These are phyloP conservation scores for Antechinus stuartii DNA, from an alignment of 2,113 vertebrate species.

Conservation along the genomic window DNA sequence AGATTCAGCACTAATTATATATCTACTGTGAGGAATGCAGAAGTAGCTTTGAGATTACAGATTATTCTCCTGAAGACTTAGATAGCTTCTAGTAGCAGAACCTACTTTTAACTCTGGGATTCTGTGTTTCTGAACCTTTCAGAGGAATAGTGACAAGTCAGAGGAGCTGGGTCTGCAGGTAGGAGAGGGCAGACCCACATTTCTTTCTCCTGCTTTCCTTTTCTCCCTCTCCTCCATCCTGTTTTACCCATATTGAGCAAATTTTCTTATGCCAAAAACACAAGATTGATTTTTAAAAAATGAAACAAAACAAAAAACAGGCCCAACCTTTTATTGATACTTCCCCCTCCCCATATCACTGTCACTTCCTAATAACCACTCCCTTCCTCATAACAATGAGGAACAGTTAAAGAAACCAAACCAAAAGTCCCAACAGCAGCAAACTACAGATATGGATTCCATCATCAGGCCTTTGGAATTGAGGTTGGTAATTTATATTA, in stretches of 20 bases:
- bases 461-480: neutral
- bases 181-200: neutral
- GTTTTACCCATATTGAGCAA: neutral
- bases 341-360: neutral
- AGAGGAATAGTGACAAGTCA: neutral
- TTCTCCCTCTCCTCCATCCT: neutral
- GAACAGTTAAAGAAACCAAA: neutral
- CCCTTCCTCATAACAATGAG: neutral
- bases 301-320: neutral
- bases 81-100: neutral
- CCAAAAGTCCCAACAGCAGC: neutral
- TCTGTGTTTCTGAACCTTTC: neutral
- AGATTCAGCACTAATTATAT: neutral
- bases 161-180: neutral
- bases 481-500: neutral
- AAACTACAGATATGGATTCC: neutral
- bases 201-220: neutral
- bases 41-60: neutral
- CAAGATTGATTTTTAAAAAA: neutral
- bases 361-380: neutral
- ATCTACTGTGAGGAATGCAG: neutral
- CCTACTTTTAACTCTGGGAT: neutral
- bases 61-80: neutral
- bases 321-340: neutral
- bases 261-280: neutral